Base-by-base conservation (phyloP, 2,888 invertebrate genomes). In the Athrips mouffetella region DNA sequence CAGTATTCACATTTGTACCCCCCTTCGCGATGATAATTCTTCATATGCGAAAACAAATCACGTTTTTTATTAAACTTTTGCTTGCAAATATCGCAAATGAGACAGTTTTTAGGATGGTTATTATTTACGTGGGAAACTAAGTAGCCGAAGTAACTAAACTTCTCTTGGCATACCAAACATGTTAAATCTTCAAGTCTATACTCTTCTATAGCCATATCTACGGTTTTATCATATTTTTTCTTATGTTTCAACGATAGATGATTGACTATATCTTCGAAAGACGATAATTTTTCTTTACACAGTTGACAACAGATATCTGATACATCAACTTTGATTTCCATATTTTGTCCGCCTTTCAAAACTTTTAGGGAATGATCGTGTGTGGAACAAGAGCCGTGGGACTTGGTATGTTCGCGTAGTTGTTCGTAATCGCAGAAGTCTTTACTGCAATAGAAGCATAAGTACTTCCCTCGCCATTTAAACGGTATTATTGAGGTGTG, bases 391-490 rank as follows among this genome's bases (percentile, higher is more conserved):
- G 71, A 57, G 0, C 86, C 87, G 51, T 88, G 87, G 0, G 73
- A 72, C 51, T 77, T 79, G 0, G 86, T 87, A 31, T 88, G 87
- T 48, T 73, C 73, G 11, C 76, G 63, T 1, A 88, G 52, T 30
- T 85, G 84, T 0, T 65, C 48, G 51, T 84, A 83, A 20, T 80
- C 79, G 0, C 73, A 44, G 0, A 83, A 58, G 47, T 83, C 73
- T 69, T 83, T 80, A 50, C 87, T 86, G 50, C 87, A 88, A 62
- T 79, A 84, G 60, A 88, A 88, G 55, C 87, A 88, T 0, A 86
- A 63, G 50, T 88, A 88, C 61, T 80, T 83, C 2, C 86, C 86
- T n/a, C 87, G 71, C 85, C 87, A 88, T 58, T 88, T 88, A 64
- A 88, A 88, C 1, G 87, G 87, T 65, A 88, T 78, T 1, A 86